These are phyloP conservation scores for Sebastolobus altivelis DNA, from an alignment of 2,797 vertebrate species.

Conservation along the genomic window DNA sequence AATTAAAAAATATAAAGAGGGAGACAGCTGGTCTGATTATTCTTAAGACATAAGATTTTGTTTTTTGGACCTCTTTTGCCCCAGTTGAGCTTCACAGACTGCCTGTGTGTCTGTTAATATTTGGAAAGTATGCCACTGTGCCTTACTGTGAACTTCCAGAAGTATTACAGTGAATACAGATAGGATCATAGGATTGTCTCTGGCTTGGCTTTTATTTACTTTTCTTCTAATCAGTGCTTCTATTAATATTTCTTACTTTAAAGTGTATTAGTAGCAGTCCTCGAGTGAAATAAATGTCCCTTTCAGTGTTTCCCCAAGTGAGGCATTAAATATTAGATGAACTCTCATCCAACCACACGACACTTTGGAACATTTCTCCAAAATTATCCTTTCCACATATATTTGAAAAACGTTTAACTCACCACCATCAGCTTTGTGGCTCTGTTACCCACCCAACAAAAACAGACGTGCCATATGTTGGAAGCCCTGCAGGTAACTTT, in stretches of 20 bases:
- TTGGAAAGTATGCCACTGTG: neutral
- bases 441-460: slow-evolving; percentile 28
- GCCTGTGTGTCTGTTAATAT: neutral
- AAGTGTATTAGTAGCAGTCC: neutral
- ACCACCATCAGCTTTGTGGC: slow-evolving; percentile 3
- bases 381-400: neutral
- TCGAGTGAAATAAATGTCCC: slow-evolving; percentile 2
- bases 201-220: neutral
- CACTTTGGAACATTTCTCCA: slow-evolving; percentile 12
- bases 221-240: neutral
- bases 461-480: slow-evolving; percentile 45
- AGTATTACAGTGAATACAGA: neutral
- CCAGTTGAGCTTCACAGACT: neutral
- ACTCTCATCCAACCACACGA: slow-evolving; percentile 21
- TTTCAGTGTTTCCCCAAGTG: neutral
- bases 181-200: neutral
- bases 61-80: neutral
- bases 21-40: neutral
- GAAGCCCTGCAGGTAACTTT: slow-evolving; percentile 44
- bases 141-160: neutral
- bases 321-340: slow-evolving; percentile 34
- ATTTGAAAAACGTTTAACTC: slow-evolving; percentile 18
- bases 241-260: neutral
- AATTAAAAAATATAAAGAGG: neutral
- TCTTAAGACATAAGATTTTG: neutral